Evolutionary conservation across 2,888 invertebrate genomes (phyloP), one percentile per base, ranked within the genome.

Genomic region (Carpatolechia fugitivella): DNA sequence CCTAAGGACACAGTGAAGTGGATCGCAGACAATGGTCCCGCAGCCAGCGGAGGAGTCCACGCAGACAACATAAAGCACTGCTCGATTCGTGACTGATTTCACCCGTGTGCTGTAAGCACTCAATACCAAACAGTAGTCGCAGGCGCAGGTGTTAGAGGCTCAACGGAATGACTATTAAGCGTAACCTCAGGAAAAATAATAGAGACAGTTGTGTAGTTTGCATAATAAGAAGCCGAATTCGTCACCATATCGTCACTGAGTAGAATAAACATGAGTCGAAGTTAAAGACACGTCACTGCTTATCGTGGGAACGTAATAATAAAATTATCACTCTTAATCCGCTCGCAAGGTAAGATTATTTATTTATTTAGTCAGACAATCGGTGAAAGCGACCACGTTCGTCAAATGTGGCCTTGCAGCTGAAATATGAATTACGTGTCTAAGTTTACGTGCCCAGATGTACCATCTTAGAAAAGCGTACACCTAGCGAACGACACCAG

Each of bases 11-110:
- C 75, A 79, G 72, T 74, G 68, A 72, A 68, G 70, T 68, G 65
- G 61, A 65, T 65, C 63, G 58, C 54, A 60, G 60, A 85, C 85
- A 88, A 87, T 87, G 68, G 73, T 63, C 88, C 86, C 86, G 86
- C 83, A 85, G 79, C 73, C 65, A 8, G 1, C 10, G 3, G 5
- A 13, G 35, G 13, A 10, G n/a, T 35, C 11, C 1, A 6, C 6
- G n/a, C n/a, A 10, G 10, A 4, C 11, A 35, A 35, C 1, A 35
- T 11, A 31, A 31, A 31, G 31, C 31, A 31, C 31, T 31, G 31
- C 31, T 11, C 31, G 7, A 7, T n/a, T n/a, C n/a, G n/a, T n/a
- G n/a, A n/a, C n/a, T n/a, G n/a, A n/a, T n/a, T n/a, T n/a, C n/a
- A n/a, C n/a, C n/a, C n/a, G n/a, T n/a, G 11, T 20, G 10, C 11